Evolutionary conservation across 2,888 invertebrate species (phyloP).

Genomic region (Baronia brevicornis): DNA sequence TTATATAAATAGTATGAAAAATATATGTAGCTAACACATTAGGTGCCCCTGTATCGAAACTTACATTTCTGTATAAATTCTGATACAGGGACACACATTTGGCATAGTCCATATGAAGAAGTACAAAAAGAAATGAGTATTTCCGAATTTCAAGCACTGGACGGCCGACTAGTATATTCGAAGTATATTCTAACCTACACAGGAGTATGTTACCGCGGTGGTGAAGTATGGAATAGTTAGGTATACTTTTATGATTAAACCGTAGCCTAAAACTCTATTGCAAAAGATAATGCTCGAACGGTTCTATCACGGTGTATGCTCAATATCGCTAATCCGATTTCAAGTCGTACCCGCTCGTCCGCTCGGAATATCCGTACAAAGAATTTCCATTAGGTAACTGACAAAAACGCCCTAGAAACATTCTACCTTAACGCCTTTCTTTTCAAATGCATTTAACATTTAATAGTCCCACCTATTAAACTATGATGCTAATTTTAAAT

Average conservation of each 20-base stretch:
- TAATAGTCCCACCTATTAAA: conserved; percentile 4
- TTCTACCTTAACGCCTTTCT: conserved; percentile 35
- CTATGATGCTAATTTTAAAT: conserved; percentile 3
- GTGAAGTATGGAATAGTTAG: background rate
- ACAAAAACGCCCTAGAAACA: conserved; percentile 53
- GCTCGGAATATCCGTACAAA: conserved; percentile 65
- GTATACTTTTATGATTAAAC: conserved; percentile 3
- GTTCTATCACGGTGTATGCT: conserved; percentile 55
- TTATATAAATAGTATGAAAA: no score
- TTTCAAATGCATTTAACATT: conserved; percentile 17
- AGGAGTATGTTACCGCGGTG: no score
- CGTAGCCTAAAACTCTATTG: conserved; percentile 29
- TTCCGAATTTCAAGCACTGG: no score
- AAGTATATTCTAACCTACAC: no score
- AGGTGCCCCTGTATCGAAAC: no score
- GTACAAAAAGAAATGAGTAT: no score
- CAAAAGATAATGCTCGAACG: conserved; percentile 45
- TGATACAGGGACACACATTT: no score
- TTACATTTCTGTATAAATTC: no score
- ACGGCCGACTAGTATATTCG: no score
- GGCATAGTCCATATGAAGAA: no score
- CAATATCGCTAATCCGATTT: conserved; percentile 67
- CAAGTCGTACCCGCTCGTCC: conserved; percentile 52
- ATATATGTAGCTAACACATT: no score
- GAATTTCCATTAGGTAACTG: conserved; percentile 73